Evolutionary conservation across 1,140 invertebrate species (phyloP), one percentile per base, ranked within the genome.

Genomic region (Danaus melanippus): DNA sequence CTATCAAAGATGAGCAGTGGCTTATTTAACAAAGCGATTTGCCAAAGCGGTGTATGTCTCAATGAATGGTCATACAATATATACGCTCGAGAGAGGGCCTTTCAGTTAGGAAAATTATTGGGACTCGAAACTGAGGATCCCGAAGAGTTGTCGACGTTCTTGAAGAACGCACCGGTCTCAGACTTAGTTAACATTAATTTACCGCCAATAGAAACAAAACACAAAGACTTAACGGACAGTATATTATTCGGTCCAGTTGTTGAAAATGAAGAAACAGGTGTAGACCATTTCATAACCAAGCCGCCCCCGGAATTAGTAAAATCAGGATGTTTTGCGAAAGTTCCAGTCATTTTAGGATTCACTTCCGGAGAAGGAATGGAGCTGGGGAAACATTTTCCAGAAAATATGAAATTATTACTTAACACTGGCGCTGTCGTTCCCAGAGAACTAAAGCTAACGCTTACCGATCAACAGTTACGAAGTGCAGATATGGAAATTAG

Each of bases 1-100:
- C 51, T 93, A 5, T 92, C 91, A 0, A 88, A 89, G 39, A 89
- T 91, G 76, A 88, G 87, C 9, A 50, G 67, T 46, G 83, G 82
- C 4, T 66, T 89, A 15, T 89, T 88, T 51, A 76, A 84, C 49
- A 81, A 84, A 64, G 86, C 82, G 1, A 87, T 88, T 42, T 75
- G 79, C 50, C 86, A 87, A 67, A 88, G 87, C 60, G 87, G 87
- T 11, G 76, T 84, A 7, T 84, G 81, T 56, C 61, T 86, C n/a
- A 79, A 76, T 56, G 84, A 86, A 46, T 86, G 84, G 84, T 62
- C 71, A 43, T 83, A 77, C 49, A 75, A 71, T 57, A 46, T 79
- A 21, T 73, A 84, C 46, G 71, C 59, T 5, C 66, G 66, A 10
- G 51, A 74, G 62, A 66, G 80, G 53, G 76, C 84, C 7, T 79